Evolutionary conservation across 2,113 vertebrate genomes (phyloP), one percentile per base, ranked within the genome.

Genomic region (Osmerus mordax): DNA sequence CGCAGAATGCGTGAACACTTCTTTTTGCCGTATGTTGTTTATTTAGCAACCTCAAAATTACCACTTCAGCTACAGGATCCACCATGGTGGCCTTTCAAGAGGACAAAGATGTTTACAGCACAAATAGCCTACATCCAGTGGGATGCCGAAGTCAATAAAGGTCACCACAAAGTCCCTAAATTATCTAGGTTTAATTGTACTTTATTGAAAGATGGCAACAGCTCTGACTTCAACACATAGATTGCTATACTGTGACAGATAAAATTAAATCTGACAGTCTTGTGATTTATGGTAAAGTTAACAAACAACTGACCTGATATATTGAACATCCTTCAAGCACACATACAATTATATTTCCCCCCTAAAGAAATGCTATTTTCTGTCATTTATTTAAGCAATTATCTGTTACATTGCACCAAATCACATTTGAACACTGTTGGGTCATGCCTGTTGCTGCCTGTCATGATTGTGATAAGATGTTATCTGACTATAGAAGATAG

Each of bases 1-100:
- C 12, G 21, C 14, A 29, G 29, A 32, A 16, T 29, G 14, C 9
- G 19, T 13, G 21, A 19, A 61, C 61, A 29, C 11, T 29, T 16
- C 4, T 29, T 18, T 28, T 15, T 29, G 28, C 28, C 29, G 18
- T 25, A 64, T 16, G 16, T 62, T 70, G 41, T n/a, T 67, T 29
- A 19, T 28, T n/a, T 15, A 29, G 2, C 32, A 52, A 12, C 15
- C 15, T 56, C 54, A 56, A 18, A 56, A 15, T n/a, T 4, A n/a
- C 16, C 53, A 54, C 75, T 75, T 56, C 66, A 76, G 81, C 58
- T 67, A 65, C 32, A 69, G 19, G 79, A 70, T 74, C 70, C 83
- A 76, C 83, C 87, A 86, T 75, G 71, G 82, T 83, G 87, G 85
- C 86, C 83, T 89, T 90, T 74, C 70, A 52, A 73, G 78, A 74